Conservation (phyloP, 37 sponge, comb jelly and placozoan species). For the Oscarella lobularis region DNA sequence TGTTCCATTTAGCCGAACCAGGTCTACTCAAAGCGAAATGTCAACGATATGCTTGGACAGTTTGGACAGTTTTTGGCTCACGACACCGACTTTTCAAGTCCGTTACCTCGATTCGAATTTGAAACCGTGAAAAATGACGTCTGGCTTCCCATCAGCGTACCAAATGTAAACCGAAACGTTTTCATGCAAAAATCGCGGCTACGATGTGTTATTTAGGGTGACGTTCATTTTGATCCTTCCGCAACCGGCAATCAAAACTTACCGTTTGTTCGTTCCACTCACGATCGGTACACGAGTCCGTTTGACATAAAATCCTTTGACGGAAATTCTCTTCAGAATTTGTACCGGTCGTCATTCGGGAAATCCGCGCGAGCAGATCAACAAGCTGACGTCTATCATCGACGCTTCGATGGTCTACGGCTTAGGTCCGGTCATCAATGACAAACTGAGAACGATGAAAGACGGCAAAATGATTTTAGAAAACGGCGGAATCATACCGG, state of each 20-base stretch:
- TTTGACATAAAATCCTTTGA: too few relatives aligned
- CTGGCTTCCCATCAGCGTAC: constrained; percentile 3
- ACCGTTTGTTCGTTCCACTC: constrained; percentile 1
- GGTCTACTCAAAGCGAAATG: background rate
- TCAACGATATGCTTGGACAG: background rate
- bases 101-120: constrained; percentile 7
- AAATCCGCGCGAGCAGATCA: constrained; percentile 59
- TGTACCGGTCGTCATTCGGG: background rate
- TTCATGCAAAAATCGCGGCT: background rate
- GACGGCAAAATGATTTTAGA: background rate
- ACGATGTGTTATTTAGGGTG: background rate
- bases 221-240: constrained; percentile 10
- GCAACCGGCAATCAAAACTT: background rate
- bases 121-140: background rate
- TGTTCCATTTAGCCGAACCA: background rate
- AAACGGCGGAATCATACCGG: background rate
- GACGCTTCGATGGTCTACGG: constrained; percentile 79
- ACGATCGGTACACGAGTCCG: too few relatives aligned
- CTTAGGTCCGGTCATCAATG: constrained; percentile 7
- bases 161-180: background rate
- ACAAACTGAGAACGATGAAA: constrained; percentile 20
- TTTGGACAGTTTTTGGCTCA: constrained; percentile 4
- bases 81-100: constrained; percentile 9
- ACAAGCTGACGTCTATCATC: constrained; percentile 55
- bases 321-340: background rate